Percentiles rank a stretch among this genome's conserved stretches.
phyloP scores from a whole-genome alignment of 2,113 vertebrate species.

The Helogale parvula region DNA sequence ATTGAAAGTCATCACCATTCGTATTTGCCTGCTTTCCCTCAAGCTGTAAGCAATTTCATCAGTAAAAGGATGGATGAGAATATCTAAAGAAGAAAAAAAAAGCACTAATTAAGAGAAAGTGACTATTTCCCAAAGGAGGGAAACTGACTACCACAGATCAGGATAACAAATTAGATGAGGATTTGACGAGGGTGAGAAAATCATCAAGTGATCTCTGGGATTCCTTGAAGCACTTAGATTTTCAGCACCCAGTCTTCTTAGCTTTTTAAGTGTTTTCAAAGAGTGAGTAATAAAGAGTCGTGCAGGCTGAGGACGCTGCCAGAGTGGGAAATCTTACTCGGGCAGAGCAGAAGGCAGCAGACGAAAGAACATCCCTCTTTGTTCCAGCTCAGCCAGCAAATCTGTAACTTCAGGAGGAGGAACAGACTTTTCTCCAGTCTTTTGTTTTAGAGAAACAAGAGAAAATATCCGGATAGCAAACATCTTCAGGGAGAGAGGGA shows the following conservation, averaged over 20 bases:
- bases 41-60: not conserved
- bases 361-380: not conserved
- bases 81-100: conserved; percentile 9
- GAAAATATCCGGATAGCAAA: not conserved
- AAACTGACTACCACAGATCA: not conserved
- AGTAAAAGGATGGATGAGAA: not conserved
- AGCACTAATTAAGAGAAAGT: not conserved
- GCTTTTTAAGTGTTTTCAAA: conserved; percentile 6
- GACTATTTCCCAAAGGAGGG: not conserved
- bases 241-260: not conserved
- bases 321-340: not conserved
- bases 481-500: not conserved
- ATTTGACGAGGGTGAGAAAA: not conserved
- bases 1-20: not conserved
- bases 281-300: not conserved
- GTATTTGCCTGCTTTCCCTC: not conserved
- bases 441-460: conserved; percentile 27
- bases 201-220: not conserved
- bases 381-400: not conserved
- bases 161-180: not conserved
- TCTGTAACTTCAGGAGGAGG: not conserved
- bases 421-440: not conserved
- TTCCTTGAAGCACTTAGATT: not conserved
- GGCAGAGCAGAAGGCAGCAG: not conserved
- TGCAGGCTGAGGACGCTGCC: not conserved